Conservation (phyloP, 1,140 invertebrate genomes). For the Drosophila asahinai region DNA sequence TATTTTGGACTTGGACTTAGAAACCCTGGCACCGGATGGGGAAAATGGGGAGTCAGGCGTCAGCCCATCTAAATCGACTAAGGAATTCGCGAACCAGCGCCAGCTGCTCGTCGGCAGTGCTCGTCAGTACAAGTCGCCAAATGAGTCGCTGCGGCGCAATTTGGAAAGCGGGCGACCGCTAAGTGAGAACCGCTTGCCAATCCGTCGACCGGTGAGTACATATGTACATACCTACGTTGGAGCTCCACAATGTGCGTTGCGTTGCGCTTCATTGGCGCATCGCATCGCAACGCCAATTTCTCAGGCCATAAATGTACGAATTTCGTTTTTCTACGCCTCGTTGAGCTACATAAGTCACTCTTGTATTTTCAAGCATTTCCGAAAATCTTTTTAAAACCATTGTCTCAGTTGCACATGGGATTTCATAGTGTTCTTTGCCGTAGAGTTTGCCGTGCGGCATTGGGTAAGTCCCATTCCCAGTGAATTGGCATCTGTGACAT, state of each 20-base stretch:
- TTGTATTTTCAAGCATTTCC: constrained; percentile 16
- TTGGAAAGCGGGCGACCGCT: constrained; percentile 71
- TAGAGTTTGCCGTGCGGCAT: not conserved
- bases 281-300: constrained; percentile 47
- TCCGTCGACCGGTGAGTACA: constrained; percentile 63
- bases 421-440: constrained; percentile 38
- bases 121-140: constrained; percentile 73
- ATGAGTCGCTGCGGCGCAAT: constrained; percentile 58
- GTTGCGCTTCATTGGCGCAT: constrained; percentile 65
- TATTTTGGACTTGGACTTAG: constrained; percentile 44
- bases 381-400: constrained; percentile 14
- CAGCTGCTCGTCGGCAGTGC: constrained; percentile 71
- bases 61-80: constrained; percentile 58
- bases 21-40: constrained; percentile 6
- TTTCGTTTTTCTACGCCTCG: constrained; percentile 63
- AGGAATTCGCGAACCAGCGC: constrained; percentile 74
- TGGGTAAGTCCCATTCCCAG: constrained; percentile 33
- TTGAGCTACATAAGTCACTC: constrained; percentile 31
- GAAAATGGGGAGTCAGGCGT: not conserved
- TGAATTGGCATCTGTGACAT: not conserved
- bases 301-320: constrained; percentile 66
- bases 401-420: constrained; percentile 48
- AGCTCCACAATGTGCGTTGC: constrained; percentile 53
- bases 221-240: not conserved
- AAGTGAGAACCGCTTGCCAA: constrained; percentile 75